phyloP scores from a whole-genome alignment of 1,140 invertebrate genomes.

The Drosophila kohkoa region DNA sequence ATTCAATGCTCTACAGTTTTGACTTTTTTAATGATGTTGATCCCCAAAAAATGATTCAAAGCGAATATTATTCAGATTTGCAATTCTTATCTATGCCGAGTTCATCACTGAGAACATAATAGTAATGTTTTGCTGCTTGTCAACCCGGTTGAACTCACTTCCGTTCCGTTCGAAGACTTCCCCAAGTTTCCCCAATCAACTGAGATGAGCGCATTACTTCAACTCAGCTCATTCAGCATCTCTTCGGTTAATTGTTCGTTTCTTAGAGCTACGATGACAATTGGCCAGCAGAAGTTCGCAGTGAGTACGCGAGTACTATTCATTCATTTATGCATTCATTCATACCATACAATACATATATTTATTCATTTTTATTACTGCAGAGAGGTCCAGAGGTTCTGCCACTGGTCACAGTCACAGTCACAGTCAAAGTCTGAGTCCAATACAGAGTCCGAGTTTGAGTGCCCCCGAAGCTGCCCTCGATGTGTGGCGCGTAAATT shows the following conservation, averaged over 20 bases:
- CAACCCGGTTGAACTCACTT: slow-evolving; percentile 74
- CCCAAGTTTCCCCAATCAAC: slow-evolving; percentile 22
- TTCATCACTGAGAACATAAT: background rate
- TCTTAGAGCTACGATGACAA: slow-evolving; percentile 38
- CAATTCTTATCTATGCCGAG: slow-evolving; percentile 9
- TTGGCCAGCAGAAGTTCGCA: slow-evolving; percentile 51
- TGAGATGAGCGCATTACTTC: slow-evolving; percentile 23
- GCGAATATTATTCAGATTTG: too few relatives aligned
- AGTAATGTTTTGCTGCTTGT: slow-evolving; percentile 1
- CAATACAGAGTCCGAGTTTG: background rate
- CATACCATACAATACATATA: slow-evolving; percentile 7
- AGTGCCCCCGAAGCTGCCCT: slow-evolving; percentile 29
- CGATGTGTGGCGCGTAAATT: slow-evolving; percentile 74
- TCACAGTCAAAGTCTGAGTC: slow-evolving; percentile 25
- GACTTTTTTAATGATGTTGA: too few relatives aligned
- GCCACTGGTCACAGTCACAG: slow-evolving; percentile 28
- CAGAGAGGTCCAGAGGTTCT: slow-evolving; percentile 26
- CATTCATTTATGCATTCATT: slow-evolving; percentile 63
- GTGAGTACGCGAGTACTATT: slow-evolving; percentile 31
- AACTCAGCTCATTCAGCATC: slow-evolving; percentile 79
- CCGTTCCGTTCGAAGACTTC: slow-evolving; percentile 63
- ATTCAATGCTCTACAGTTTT: too few relatives aligned
- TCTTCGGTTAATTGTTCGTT: slow-evolving; percentile 65
- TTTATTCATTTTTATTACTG: slow-evolving; percentile 57
- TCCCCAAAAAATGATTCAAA: too few relatives aligned